Conservation (phyloP, 2,113 vertebrate species). For the Grammomys surdaster region DNA sequence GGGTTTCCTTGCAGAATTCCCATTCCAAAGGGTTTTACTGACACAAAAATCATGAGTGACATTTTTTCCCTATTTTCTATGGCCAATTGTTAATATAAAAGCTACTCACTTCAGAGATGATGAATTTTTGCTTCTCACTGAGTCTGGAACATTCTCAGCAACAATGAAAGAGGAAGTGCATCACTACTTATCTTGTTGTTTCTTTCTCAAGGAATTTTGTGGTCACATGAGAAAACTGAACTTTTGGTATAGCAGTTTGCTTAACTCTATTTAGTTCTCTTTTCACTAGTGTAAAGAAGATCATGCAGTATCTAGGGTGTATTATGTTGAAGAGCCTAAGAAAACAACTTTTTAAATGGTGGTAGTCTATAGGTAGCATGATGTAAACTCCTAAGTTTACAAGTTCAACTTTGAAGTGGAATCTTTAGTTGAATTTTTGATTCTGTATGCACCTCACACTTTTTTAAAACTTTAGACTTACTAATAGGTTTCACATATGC, state of each 20-base stretch:
- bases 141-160: background rate
- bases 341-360: background rate
- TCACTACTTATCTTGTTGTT: conserved; percentile 9
- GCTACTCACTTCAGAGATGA: conserved; percentile 53
- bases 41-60: background rate
- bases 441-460: background rate
- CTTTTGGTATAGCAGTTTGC: background rate
- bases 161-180: conserved; percentile 5
- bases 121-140: background rate
- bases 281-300: background rate
- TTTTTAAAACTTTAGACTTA: background rate
- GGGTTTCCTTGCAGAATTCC: background rate
- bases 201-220: conserved; percentile 41
- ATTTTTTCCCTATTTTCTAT: background rate
- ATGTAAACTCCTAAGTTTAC: background rate
- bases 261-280: conserved; percentile 4
- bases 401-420: background rate
- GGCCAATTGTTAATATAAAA: background rate
- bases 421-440: background rate
- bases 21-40: background rate
- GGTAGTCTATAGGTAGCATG: background rate
- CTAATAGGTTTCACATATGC: background rate
- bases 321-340: background rate
- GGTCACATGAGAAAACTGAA: background rate
- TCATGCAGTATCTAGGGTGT: fast-evolving